Evolutionary conservation across 2,888 invertebrate genomes (phyloP).

Genomic region (Coenonympha glycerion): DNA sequence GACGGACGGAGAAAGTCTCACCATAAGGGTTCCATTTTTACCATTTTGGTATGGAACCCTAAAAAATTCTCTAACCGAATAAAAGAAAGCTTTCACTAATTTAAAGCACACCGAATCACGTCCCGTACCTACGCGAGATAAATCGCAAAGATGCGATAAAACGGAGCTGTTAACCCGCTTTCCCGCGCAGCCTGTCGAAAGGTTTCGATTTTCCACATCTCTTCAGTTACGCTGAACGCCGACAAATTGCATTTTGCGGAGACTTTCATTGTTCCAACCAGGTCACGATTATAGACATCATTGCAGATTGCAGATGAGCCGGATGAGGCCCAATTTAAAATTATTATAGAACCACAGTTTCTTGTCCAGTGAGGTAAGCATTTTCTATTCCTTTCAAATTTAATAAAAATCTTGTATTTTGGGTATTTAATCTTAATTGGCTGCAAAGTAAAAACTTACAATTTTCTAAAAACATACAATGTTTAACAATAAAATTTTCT

Average conservation of each 20-base stretch:
- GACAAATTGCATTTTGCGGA: conserved; percentile 47
- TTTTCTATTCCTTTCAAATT: no score
- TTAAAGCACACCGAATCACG: not conserved
- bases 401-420: no score
- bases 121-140: not conserved
- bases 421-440: no score
- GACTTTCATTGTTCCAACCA: conserved; percentile 49
- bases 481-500: no score
- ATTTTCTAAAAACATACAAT: no score
- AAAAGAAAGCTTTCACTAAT: not conserved
- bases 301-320: conserved; percentile 22
- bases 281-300: conserved; percentile 33
- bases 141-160: not conserved
- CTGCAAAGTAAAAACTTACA: no score
- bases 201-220: conserved; percentile 37
- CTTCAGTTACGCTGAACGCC: conserved; percentile 42
- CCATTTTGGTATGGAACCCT: no score
- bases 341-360: no score
- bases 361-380: no score
- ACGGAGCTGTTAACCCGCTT: conserved; percentile 41
- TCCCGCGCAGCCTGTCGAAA: conserved; percentile 29
- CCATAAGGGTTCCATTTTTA: no score
- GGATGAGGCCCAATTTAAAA: conserved; percentile 20
- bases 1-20: no score
- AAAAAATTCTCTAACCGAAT: no score